phyloP scores from a whole-genome alignment of 2,888 invertebrate species.

The Epistrophella euchroma region DNA sequence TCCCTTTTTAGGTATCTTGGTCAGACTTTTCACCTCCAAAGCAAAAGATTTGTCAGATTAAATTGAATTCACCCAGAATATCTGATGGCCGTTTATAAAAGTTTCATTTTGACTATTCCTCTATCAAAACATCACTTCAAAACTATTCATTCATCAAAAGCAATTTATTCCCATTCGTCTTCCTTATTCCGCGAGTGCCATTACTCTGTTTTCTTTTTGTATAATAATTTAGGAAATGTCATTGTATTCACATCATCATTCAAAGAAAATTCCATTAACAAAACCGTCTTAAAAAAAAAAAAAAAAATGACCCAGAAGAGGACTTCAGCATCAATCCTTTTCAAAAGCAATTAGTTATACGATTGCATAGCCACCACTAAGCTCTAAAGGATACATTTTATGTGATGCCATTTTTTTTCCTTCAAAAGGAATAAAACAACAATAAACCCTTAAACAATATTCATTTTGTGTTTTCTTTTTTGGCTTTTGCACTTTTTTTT shows the following conservation, averaged over 20 bases:
- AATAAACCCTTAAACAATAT: conserved; percentile 31
- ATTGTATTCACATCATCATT: conserved; percentile 32
- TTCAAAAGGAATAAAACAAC: conserved; percentile 15
- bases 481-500: conserved; percentile 6
- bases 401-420: background rate
- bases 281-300: conserved; percentile 11
- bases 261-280: conserved; percentile 62
- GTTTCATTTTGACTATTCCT: background rate
- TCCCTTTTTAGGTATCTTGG: background rate
- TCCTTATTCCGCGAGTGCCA: conserved; percentile 19
- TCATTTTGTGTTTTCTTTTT: conserved; percentile 27
- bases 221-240: conserved; percentile 36
- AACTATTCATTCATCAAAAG: conserved; percentile 8
- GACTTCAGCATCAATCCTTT: conserved; percentile 59
- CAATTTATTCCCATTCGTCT: background rate
- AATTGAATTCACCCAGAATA: background rate
- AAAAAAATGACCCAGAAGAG: background rate
- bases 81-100: background rate
- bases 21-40: background rate
- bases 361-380: conserved; percentile 54
- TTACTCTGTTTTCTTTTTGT: conserved; percentile 5
- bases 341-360: conserved; percentile 71
- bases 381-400: conserved; percentile 9
- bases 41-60: background rate
- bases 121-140: conserved; percentile 6